phyloP scores from a whole-genome alignment of 1,140 invertebrate species.

The Orchestia grillus region DNA sequence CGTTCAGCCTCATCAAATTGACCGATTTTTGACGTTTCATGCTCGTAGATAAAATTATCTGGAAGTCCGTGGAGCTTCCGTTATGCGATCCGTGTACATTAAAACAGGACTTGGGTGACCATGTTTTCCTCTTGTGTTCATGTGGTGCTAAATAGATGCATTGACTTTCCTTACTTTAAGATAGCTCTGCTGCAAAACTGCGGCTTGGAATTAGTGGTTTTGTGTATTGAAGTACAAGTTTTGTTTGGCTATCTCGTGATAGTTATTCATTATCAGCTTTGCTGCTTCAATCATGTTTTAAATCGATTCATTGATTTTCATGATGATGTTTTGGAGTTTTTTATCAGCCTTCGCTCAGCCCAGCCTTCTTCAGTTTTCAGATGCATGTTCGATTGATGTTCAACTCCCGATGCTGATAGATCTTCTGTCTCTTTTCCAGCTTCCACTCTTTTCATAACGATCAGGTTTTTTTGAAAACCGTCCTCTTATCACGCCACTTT shows the following conservation, averaged over 20 bases:
- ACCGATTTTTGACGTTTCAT: not conserved
- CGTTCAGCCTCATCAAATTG: not conserved
- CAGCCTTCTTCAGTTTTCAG: not conserved
- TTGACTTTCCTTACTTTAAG: not conserved
- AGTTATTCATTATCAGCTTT: not conserved
- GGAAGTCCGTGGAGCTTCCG: not conserved
- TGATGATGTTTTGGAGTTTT: not conserved
- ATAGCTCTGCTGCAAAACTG: not conserved
- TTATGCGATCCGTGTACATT: not conserved
- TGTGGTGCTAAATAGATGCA: not conserved
- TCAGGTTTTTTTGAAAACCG: not conserved
- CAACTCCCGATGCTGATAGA: not conserved
- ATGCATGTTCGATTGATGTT: not conserved
- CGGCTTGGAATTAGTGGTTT: not conserved
- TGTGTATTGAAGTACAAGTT: not conserved
- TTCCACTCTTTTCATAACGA: not conserved
- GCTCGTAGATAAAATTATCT: not conserved
- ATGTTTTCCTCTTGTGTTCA: not conserved
- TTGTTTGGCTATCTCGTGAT: not conserved
- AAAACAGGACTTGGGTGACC: not conserved
- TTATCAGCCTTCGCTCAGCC: not conserved
- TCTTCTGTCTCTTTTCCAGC: not conserved
- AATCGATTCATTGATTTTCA: not conserved
- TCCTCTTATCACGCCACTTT: not conserved
- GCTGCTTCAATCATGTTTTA: not conserved